phyloP scores from a whole-genome alignment of 1,140 invertebrate genomes.

The Aethina tumida region DNA sequence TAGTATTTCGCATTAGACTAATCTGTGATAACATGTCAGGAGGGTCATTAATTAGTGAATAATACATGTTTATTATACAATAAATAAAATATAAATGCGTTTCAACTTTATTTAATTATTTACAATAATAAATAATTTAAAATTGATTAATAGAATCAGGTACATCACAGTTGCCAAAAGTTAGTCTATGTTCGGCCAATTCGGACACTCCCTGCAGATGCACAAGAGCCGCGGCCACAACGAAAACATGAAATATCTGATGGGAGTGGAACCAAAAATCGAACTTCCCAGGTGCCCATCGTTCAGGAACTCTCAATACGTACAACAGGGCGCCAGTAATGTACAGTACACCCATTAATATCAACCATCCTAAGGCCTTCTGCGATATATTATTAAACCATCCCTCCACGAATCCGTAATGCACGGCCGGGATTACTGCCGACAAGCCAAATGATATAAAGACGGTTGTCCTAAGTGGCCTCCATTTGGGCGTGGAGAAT shows the following conservation, averaged over 20 bases:
- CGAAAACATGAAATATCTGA: conserved; percentile 95
- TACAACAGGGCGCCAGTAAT: conserved; percentile 91
- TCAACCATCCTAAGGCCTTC: conserved; percentile 87
- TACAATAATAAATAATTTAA: no score
- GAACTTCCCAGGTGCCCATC: conserved; percentile 97
- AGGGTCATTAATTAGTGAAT: no score
- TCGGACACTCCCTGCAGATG: conserved; percentile 96
- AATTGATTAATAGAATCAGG: no score
- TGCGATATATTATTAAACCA: conserved; percentile 77
- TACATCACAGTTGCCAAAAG: conserved; percentile 73
- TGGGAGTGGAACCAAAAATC: conserved; percentile 99
- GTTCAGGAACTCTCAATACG: conserved; percentile 86
- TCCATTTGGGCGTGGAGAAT: conserved; percentile 83
- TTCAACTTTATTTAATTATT: no score
- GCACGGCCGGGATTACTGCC: conserved; percentile 85
- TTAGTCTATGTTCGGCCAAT: conserved; percentile 89
- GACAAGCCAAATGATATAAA: conserved; percentile 92
- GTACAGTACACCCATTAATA: conserved; percentile 87
- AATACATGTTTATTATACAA: no score
- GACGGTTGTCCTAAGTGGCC: conserved; percentile 82
- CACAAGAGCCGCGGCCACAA: conserved; percentile 91
- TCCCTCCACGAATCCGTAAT: conserved; percentile 81
- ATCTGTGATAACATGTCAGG: no score
- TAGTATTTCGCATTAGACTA: no score
- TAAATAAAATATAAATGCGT: no score